A percentile compares a stretch with the other conserved stretches of the same genome.
These are phyloP conservation scores for Opisthograptis luteolata DNA, from an alignment of 2,888 invertebrate genomes.

Conservation along the genomic window DNA sequence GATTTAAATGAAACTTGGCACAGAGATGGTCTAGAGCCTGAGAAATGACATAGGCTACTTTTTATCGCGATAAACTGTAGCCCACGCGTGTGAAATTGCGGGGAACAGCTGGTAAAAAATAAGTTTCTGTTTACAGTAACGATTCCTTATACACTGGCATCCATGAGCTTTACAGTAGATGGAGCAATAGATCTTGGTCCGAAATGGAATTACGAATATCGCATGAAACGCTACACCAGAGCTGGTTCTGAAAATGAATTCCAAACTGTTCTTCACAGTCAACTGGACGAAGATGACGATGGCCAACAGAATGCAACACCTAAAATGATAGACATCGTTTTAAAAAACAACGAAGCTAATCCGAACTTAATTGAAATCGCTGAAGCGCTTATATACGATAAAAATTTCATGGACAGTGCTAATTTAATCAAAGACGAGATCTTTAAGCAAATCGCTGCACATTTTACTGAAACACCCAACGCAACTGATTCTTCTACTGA, in stretches of 20 bases:
- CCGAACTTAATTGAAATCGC: neutral
- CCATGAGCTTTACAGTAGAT: slow-evolving; percentile 45
- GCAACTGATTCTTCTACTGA: too few species aligned
- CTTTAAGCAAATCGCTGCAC: too few species aligned
- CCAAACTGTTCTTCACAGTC: neutral
- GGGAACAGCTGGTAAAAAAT: too few species aligned
- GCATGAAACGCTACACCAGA: slow-evolving; percentile 10
- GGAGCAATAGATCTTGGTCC: slow-evolving; percentile 51
- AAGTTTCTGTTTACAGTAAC: slow-evolving; percentile 1
- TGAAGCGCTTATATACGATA: neutral
- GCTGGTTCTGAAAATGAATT: neutral
- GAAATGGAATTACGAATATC: slow-evolving; percentile 50
- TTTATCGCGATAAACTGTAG: too few species aligned
- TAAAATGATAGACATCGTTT: slow-evolving; percentile 13
- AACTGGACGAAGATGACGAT: neutral
- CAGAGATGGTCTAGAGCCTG: too few species aligned
- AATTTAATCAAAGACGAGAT: too few species aligned
- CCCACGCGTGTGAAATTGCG: too few species aligned
- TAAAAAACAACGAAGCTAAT: slow-evolving; percentile 5
- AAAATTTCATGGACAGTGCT: too few species aligned
- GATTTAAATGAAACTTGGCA: too few species aligned
- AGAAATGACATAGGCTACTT: too few species aligned
- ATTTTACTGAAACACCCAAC: too few species aligned
- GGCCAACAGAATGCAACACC: neutral
- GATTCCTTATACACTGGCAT: neutral